Percentiles rank a stretch among this genome's conserved stretches.
phyloP scores from a whole-genome alignment of 2,888 invertebrate genomes.

The Brenthis ino region DNA sequence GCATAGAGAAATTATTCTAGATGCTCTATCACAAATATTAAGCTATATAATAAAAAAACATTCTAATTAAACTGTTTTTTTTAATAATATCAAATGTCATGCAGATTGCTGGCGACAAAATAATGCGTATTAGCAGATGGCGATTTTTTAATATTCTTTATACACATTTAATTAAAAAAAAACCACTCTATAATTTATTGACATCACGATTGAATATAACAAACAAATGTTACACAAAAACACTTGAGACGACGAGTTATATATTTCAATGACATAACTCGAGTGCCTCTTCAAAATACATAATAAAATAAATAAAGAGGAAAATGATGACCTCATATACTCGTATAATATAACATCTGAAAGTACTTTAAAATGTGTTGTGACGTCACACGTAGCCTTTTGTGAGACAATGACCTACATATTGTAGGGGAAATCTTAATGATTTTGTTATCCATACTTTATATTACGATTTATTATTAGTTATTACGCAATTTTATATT shows the following conservation, averaged over 20 bases:
- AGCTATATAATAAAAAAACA: too few relatives aligned
- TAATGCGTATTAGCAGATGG: too few relatives aligned
- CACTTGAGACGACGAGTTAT: constrained; percentile 31
- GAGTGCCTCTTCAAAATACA: constrained; percentile 15
- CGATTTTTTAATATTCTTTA: neutral
- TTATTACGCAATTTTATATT: too few relatives aligned
- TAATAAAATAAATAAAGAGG: neutral
- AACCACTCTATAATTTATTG: constrained; percentile 1
- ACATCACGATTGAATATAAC: neutral
- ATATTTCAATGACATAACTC: constrained; percentile 16
- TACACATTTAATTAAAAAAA: neutral
- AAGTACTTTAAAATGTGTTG: neutral
- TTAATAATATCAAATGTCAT: too few relatives aligned
- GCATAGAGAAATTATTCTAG: too few relatives aligned
- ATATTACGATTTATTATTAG: too few relatives aligned
- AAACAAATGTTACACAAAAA: constrained; percentile 26
- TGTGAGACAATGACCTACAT: constrained; percentile 9
- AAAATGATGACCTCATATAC: neutral
- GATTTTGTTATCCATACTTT: neutral
- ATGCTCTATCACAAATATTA: too few relatives aligned
- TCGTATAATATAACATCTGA: neutral
- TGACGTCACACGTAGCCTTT: constrained; percentile 7
- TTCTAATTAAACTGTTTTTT: too few relatives aligned
- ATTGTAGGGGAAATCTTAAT: constrained; percentile 1
- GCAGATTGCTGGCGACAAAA: too few relatives aligned